Base-by-base conservation (phyloP, 2,113 vertebrate species). In the Tor tambroides region DNA sequence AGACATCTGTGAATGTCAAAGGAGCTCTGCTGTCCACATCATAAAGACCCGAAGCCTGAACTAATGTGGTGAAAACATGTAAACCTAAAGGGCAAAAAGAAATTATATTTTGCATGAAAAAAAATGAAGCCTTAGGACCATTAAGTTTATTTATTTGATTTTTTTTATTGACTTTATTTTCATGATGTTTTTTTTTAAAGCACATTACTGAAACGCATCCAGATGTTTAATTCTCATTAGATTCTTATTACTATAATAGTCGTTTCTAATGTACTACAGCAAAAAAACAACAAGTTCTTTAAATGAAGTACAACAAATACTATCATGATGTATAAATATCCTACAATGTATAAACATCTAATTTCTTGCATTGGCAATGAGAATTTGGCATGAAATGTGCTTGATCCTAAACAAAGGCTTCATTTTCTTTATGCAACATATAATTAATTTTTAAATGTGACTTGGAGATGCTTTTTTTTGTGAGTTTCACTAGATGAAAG, bases 1-100 rank as follows among this genome's bases (percentile, higher is more conserved):
- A 72, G 32, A 71, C 3, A 2, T 10, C 67, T 74, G 90, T 88
- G 89, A 91, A 84, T 23, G 84, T 80, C 85, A 83, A 82, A 91
- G 84, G 21, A 49, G 59, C 51, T 56, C 67, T 21, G 67, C 67
- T 23, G 41, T 49, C 67, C 28, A 30, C 19, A 59, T 23, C 54
- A 59, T 15, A 6, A 59, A 59, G n/a, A 26, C 76, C 32, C 28
- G 4, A 35, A 56, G 76, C 76, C 49, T 23, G 49, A 32, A 23
- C 77, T 54, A 72, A 15, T 19, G 65, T 5, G 15, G 6, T 46
- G 41, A 26, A 46, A 82, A 30, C 59, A 30, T 26, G 21, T 46
- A 11, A 17, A 43, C 6, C 54, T 59, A 8, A n/a, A 80, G 2
- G 56, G 8, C 21, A n/a, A 41, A n/a, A 11, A 80, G 1, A 21